Base-by-base conservation (phyloP, 2,888 invertebrate genomes). In the Netelia inedita region DNA sequence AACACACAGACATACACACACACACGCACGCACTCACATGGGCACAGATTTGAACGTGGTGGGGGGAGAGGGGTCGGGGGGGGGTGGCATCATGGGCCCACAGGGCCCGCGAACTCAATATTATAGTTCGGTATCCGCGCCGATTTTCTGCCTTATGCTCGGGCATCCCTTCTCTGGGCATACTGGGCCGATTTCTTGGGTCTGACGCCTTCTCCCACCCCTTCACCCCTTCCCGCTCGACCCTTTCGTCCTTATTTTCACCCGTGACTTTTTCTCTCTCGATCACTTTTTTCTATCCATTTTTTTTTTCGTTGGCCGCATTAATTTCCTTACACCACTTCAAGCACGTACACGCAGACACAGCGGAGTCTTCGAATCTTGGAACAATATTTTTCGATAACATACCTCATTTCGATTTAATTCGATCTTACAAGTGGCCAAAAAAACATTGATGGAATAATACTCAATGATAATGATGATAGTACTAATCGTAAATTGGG, bases 51-150 rank as follows among this genome's bases (percentile, higher is more conserved):
- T 53, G 46, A 50, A 28, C n/a, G 55, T 19, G 14, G 41, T 14
- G 46, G 53, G 16, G 16, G 50, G 16, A 41, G 28, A 3, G 14
- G 55, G 46, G 28, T 3, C 14, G 19, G 14, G 21, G 71, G 63
- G n/a, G 53, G 53, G n/a, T n/a, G 63, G 53, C 69, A 55, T 82
- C 71, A 65, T 43, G 63, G 65, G 61, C 43, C 81, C 68, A 57
- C 57, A 43, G 74, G 72, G 9, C 86, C 41, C 80, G 85, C 76
- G 68, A 90, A 88, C 90, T 89, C 91, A 91, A 92, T 92, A 93
- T 92, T 93, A 92, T 92, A 92, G 91, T 91, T 87, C 83, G 87
- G 80, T 83, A 85, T 87, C 87, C 87, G 83, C 88, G 91, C 91
- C 91, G 91, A 88, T 92, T 92, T 90, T 90, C 87, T 88, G 88